Evolutionary conservation across 2,797 vertebrate species (phyloP), one percentile per base, ranked within the genome.

Genomic region (Neosilurus hyrtlii): DNA sequence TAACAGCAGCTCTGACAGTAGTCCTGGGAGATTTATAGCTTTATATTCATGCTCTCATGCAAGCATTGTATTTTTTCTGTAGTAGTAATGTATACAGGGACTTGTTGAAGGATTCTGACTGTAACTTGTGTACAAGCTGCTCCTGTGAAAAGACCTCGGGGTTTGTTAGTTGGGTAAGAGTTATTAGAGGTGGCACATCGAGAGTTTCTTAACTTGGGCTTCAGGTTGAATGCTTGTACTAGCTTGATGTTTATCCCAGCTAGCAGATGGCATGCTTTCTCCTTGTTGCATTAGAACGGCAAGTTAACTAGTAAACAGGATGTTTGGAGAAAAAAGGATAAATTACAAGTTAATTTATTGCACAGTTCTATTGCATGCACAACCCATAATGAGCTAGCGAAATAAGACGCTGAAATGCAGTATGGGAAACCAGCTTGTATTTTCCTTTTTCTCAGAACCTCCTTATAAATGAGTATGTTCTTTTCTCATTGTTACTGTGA

Each of bases 211-310:
- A 16, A 49, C 30, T 24, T n/a, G 9, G 22, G 35, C 57, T 63
- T 77, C 35, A 37, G 9, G 18, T 22, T 37, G 54, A 75, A 75
- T 57, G 24, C 63, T 49, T 62, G 66, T 72, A 35, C 70, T 78
- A 62, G 56, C 66, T 7, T 71, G 75, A 79, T 72, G 49, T 79
- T 79, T 77, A 59, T 62, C 43, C 65, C 67, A 79, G 67, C 52
- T 71, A 52, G 66, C 74, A 37, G 12, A 75, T 26, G 6, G 63
- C 26, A 26, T 43, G 68, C 68, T 79, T 66, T 59, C 57, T 83
- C 51, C 68, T 57, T 10, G 20, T 54, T 30, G 68, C 70, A 61
- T 79, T 59, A 49, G 67, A n/a, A 51, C 0, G 63, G 59, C 43
- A 79, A 71, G 68, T 63, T 65, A 65, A 56, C 20, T 24, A 79